Evolutionary conservation across 2,797 vertebrate genomes (phyloP).

Genomic region (Synanceia verrucosa): DNA sequence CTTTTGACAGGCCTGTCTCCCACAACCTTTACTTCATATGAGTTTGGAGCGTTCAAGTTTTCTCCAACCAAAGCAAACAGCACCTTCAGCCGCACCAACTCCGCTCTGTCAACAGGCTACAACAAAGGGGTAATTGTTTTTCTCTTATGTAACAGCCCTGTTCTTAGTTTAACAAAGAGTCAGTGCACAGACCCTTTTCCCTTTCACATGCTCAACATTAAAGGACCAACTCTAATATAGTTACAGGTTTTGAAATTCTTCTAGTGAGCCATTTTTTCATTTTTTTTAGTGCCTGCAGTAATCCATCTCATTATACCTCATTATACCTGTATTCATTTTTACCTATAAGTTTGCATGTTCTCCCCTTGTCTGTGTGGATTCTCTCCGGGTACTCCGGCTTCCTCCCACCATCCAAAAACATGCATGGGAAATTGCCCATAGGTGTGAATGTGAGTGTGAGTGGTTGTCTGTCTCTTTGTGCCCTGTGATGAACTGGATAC

Average conservation of each 20-base stretch:
- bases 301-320: background rate
- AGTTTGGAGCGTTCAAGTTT: constrained; percentile 73
- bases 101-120: constrained; percentile 5
- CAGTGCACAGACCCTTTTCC: background rate
- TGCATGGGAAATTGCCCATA: too few relatives aligned
- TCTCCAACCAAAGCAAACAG: constrained; percentile 59
- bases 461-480: too few relatives aligned
- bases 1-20: constrained; percentile 43
- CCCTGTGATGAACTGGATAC: too few relatives aligned
- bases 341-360: too few relatives aligned
- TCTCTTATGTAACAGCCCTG: background rate
- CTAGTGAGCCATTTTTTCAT: background rate
- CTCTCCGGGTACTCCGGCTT: too few relatives aligned
- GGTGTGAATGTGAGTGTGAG: too few relatives aligned
- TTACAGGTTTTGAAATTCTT: background rate
- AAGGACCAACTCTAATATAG: background rate
- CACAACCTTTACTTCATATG: background rate
- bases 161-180: background rate
- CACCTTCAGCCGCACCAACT: constrained; percentile 27
- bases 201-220: background rate
- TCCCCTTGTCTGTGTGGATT: too few relatives aligned
- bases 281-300: background rate
- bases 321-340: background rate
- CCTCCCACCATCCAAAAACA: too few relatives aligned
- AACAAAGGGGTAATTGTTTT: constrained; percentile 67